These are phyloP conservation scores for Corythornis madagascariensis DNA, from an alignment of 2,113 vertebrate genomes.

Conservation along the genomic window DNA sequence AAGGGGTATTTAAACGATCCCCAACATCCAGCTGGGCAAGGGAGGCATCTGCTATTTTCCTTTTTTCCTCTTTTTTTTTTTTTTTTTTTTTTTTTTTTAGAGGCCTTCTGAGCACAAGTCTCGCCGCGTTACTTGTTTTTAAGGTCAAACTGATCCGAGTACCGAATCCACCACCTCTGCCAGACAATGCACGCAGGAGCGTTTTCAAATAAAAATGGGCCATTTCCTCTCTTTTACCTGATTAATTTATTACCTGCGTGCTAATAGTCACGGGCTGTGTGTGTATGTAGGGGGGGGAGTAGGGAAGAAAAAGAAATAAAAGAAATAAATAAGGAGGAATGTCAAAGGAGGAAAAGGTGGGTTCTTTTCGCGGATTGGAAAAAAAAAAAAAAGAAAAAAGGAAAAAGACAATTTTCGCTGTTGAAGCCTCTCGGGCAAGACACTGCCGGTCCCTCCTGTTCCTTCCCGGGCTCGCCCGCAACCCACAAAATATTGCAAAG, in stretches of 20 bases:
- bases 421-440: neutral
- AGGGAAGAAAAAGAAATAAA: rapidly evolving
- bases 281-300: too few species aligned
- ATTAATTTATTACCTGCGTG: neutral
- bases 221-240: neutral
- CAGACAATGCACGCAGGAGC: neutral
- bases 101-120: neutral
- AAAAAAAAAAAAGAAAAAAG: neutral
- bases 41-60: neutral
- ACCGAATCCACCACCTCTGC: neutral
- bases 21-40: slow-evolving; percentile 50
- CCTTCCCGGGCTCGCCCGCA: neutral
- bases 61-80: neutral
- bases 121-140: neutral
- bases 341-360: neutral
- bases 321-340: neutral
- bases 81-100: neutral
- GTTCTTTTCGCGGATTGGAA: neutral
- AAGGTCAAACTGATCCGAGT: neutral
- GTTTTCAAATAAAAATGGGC: neutral
- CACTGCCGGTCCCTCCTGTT: neutral
- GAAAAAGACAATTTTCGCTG: neutral
- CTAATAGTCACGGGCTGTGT: neutral
- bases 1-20: slow-evolving; percentile 55
- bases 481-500: neutral